These are phyloP conservation scores for Trypoxylus dichotomus DNA, from an alignment of 1,140 invertebrate species.

Conservation along the genomic window DNA sequence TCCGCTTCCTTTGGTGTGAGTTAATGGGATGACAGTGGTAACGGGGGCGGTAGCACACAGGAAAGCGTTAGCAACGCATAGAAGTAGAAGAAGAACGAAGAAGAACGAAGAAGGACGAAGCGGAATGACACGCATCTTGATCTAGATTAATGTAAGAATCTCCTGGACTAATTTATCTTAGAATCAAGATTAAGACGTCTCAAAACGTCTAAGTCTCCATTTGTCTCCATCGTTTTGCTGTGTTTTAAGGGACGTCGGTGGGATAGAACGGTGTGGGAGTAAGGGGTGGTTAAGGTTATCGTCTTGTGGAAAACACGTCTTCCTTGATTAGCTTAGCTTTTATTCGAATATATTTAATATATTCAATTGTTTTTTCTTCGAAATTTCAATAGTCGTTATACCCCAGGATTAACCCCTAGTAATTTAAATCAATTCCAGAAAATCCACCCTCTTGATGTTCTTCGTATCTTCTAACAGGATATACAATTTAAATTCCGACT, in stretches of 20 bases:
- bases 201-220: slow-evolving; percentile 52
- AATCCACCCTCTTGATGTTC: too few relatives aligned
- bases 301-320: too few relatives aligned
- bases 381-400: too few relatives aligned
- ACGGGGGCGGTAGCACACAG: neutral
- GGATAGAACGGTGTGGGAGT: neutral
- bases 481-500: too few relatives aligned
- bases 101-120: neutral
- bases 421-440: too few relatives aligned
- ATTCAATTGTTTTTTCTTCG: too few relatives aligned
- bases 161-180: slow-evolving; percentile 54
- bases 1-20: neutral
- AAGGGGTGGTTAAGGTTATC: too few relatives aligned
- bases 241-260: neutral
- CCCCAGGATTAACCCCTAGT: too few relatives aligned
- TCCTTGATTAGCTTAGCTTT: too few relatives aligned
- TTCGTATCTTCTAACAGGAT: too few relatives aligned
- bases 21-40: neutral
- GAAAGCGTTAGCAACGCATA: neutral
- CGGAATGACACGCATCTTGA: slow-evolving; percentile 39
- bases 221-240: slow-evolving; percentile 42
- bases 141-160: slow-evolving; percentile 56
- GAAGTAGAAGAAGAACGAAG: neutral
- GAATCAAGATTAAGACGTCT: slow-evolving; percentile 54
- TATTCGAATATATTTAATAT: too few relatives aligned